These are phyloP conservation scores for Varroa destructor DNA, from an alignment of 1,140 invertebrate species.

Conservation along the genomic window DNA sequence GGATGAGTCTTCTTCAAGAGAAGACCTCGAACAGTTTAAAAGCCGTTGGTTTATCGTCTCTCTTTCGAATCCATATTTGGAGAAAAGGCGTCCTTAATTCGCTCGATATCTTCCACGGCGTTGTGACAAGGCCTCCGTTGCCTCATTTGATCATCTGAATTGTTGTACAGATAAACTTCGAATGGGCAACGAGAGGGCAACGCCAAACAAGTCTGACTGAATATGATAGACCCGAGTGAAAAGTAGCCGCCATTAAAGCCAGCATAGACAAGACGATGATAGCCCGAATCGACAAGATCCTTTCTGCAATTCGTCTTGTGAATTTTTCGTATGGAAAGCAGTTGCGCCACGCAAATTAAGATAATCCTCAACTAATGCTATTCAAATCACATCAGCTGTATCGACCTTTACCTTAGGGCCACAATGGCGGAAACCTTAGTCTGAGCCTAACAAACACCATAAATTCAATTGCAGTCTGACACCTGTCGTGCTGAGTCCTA, in stretches of 20 bases:
- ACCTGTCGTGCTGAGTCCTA: conserved; percentile 65
- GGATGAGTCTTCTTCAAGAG: conserved; percentile 47
- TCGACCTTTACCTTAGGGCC: conserved; percentile 52
- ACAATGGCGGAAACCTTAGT: conserved; percentile 64
- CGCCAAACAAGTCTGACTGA: conserved; percentile 67
- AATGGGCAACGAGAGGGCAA: conserved; percentile 68
- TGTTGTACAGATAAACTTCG: conserved; percentile 73
- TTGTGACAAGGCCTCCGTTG: conserved; percentile 52
- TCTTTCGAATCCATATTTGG: conserved; percentile 59
- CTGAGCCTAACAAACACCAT: conserved; percentile 82
- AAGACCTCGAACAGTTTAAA: conserved; percentile 64
- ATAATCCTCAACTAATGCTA: conserved; percentile 70
- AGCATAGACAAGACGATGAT: conserved; percentile 69
- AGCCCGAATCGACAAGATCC: conserved; percentile 71
- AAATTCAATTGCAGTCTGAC: conserved; percentile 82
- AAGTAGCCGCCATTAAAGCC: conserved; percentile 79
- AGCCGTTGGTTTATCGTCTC: conserved; percentile 56
- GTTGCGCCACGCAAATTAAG: conserved; percentile 70
- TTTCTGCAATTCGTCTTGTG: conserved; percentile 74
- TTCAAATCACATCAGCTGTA: conserved; percentile 57
- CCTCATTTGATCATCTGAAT: conserved; percentile 70
- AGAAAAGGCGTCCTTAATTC: conserved; percentile 49
- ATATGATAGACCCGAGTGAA: conserved; percentile 65
- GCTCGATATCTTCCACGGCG: conserved; percentile 51
- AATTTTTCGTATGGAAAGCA: conserved; percentile 68